These are phyloP conservation scores for Drosophila suboccidentalis DNA, from an alignment of 2,888 invertebrate species.

Conservation along the genomic window DNA sequence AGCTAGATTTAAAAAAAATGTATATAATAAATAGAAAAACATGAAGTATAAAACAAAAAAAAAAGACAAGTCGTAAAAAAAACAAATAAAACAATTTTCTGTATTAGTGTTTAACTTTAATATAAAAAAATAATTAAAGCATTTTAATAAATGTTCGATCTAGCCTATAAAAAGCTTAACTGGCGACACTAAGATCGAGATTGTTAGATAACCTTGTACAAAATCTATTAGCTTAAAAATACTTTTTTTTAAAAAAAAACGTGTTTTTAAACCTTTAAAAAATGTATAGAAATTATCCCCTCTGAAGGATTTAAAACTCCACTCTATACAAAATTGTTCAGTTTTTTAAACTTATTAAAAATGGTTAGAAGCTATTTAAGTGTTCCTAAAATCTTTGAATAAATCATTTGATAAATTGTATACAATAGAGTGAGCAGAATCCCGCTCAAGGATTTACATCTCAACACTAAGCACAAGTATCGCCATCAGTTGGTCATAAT, in stretches of 20 bases:
- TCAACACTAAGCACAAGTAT: neutral
- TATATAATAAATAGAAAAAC: neutral
- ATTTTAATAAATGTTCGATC: too few species aligned
- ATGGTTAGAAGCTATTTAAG: too few species aligned
- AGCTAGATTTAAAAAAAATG: neutral
- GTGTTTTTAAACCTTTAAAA: too few species aligned
- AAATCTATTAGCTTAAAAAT: neutral
- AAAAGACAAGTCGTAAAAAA: neutral
- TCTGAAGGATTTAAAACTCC: neutral
- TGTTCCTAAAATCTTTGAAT: too few species aligned
- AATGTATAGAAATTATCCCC: too few species aligned
- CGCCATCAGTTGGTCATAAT: constrained; percentile 10
- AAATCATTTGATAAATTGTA: neutral
- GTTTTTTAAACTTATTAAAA: too few species aligned
- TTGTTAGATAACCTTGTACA: neutral
- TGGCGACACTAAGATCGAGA: neutral
- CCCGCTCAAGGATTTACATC: neutral
- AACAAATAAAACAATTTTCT: too few species aligned
- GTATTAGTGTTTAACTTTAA: too few species aligned
- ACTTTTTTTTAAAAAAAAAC: too few species aligned
- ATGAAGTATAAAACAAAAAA: neutral
- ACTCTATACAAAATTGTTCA: neutral
- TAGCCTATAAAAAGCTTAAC: too few species aligned
- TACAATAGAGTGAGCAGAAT: neutral
- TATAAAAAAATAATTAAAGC: neutral